Percentiles rank a stretch among this genome's conserved stretches.
Evolutionary conservation across 2,113 vertebrate genomes (phyloP).

Genomic region (Carettochelys insculpta): DNA sequence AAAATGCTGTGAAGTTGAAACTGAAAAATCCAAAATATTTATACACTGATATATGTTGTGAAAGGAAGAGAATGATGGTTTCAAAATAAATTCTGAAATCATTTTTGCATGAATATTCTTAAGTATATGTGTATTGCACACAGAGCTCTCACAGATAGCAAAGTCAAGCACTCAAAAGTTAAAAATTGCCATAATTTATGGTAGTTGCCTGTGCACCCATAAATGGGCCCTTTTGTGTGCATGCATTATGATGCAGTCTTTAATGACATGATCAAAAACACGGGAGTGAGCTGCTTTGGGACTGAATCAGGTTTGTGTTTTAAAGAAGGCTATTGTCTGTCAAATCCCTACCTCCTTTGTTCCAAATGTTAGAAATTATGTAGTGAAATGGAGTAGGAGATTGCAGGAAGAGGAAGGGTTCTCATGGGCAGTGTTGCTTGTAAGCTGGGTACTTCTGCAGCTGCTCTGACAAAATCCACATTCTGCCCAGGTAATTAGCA

Average conservation of each 20-base stretch:
- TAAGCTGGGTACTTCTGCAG: too few species aligned
- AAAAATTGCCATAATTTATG: not conserved
- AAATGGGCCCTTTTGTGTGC: not conserved
- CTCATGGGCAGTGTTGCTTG: too few species aligned
- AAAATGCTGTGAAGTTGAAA: not conserved
- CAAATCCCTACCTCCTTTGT: not conserved
- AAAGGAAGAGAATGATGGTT: not conserved
- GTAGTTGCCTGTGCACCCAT: not conserved
- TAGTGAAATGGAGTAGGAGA: not conserved
- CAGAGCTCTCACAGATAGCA: not conserved
- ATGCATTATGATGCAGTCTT: not conserved
- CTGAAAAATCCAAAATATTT: not conserved
- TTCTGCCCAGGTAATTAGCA: too few species aligned
- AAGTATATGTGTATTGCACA: not conserved
- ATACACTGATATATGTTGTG: not conserved
- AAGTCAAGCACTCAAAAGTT: not conserved
- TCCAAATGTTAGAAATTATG: not conserved
- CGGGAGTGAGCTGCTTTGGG: not conserved
- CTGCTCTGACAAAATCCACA: too few species aligned
- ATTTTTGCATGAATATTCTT: not conserved
- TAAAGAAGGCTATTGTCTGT: not conserved
- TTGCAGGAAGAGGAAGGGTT: not conserved
- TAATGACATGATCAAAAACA: not conserved
- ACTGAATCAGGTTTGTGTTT: not conserved
- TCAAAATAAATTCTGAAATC: not conserved